A percentile compares a stretch with the other conserved stretches of the same genome.
Conservation (phyloP, 1,140 invertebrate genomes). For the Vanessa tameamea region DNA sequence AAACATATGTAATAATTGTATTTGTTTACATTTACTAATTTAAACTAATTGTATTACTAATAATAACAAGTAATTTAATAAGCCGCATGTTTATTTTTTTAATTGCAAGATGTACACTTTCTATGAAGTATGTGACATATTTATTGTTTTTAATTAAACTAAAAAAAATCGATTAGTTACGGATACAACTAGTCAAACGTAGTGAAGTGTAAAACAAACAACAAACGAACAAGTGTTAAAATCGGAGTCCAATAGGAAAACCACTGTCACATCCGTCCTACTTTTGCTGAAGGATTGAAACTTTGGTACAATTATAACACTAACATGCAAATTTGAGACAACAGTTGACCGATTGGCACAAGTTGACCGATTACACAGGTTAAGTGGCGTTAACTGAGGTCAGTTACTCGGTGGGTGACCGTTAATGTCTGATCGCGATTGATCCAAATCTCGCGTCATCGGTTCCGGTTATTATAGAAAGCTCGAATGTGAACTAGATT, state of each 20-base stretch:
- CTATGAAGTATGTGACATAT: neutral
- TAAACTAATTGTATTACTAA: neutral
- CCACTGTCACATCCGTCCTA: neutral
- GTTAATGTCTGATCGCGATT: conserved; percentile 37
- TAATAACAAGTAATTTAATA: neutral
- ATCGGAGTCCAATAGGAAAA: conserved; percentile 6
- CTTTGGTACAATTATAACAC: neutral
- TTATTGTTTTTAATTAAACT: neutral
- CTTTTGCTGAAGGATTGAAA: neutral
- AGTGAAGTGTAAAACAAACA: conserved; percentile 2
- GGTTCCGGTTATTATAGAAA: conserved; percentile 38
- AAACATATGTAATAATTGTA: neutral
- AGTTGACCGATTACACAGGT: conserved; percentile 39
- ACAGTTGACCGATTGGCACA: conserved; percentile 34
- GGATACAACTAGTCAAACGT: neutral
- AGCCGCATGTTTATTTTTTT: neutral
- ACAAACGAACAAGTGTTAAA: neutral
- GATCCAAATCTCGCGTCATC: conserved; percentile 34
- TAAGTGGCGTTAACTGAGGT: conserved; percentile 42
- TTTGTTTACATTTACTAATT: conserved; percentile 5
- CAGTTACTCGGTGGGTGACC: conserved; percentile 40
- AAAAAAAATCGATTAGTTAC: neutral
- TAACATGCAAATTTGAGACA: conserved; percentile 14
- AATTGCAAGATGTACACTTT: neutral
- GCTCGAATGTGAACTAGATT: conserved; percentile 41